These are phyloP conservation scores for Xanthia togata DNA, from an alignment of 2,888 invertebrate genomes.

Conservation along the genomic window DNA sequence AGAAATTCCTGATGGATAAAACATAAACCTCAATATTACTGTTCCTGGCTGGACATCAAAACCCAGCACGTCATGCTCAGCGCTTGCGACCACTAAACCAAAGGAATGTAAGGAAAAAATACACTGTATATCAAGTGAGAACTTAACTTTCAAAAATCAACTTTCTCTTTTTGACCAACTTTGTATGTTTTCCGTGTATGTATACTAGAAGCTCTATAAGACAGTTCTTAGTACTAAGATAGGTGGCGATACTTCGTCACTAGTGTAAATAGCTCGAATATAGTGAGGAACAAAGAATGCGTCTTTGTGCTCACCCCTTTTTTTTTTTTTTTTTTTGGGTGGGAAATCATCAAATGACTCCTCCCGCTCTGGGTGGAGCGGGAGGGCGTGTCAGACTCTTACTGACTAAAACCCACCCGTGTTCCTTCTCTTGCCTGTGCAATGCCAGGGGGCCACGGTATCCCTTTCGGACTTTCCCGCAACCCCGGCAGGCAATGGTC, in stretches of 20 bases:
- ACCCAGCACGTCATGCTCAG: background rate
- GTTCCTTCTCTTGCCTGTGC: too few relatives aligned
- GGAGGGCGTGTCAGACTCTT: too few relatives aligned
- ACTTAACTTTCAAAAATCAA: background rate
- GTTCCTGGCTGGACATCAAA: background rate
- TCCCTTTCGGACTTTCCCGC: too few relatives aligned
- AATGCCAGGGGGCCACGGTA: too few relatives aligned
- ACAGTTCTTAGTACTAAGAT: conserved; percentile 12
- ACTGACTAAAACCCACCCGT: too few relatives aligned
- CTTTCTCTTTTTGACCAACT: background rate
- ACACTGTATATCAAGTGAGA: background rate
- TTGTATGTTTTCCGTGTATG: background rate
- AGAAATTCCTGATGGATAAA: background rate
- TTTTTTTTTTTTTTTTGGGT: too few relatives aligned
- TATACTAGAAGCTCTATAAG: conserved; percentile 1
- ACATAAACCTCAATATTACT: background rate
- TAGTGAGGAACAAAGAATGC: conserved; percentile 29
- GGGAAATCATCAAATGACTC: too few relatives aligned
- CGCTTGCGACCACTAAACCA: accelerated
- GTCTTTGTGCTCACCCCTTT: conserved; percentile 10
- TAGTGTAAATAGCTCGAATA: conserved; percentile 38
- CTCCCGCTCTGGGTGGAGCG: too few relatives aligned
- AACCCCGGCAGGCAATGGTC: too few relatives aligned
- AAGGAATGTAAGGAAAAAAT: background rate
- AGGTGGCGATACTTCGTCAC: conserved; percentile 16